phyloP scores from a whole-genome alignment of 2,888 invertebrate genomes.

The Lepidocyrtoides sp. region DNA sequence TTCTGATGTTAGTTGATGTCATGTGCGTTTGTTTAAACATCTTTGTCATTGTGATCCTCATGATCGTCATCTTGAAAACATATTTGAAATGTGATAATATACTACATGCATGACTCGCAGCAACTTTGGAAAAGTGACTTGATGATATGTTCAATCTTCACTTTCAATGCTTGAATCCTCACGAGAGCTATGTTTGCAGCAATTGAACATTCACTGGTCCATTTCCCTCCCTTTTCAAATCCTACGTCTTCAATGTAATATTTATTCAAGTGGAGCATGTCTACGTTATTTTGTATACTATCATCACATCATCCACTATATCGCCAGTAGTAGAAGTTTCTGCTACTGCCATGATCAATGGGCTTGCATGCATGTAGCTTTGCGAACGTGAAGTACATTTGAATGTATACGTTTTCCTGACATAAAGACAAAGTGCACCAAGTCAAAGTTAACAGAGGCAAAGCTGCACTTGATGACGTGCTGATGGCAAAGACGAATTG shows the following conservation, averaged over 20 bases:
- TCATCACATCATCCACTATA: conserved; percentile 14
- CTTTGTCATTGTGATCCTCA: conserved; percentile 33
- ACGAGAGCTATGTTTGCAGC: conserved; percentile 46
- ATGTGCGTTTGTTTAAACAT: conserved; percentile 31
- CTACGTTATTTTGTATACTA: conserved; percentile 16
- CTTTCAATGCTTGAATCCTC: conserved; percentile 53
- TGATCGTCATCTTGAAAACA: neutral
- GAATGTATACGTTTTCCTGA: conserved; percentile 31
- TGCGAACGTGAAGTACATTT: conserved; percentile 45
- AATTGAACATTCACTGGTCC: conserved; percentile 57
- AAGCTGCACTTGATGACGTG: conserved; percentile 74
- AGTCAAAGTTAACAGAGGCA: conserved; percentile 53
- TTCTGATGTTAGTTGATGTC: conserved; percentile 22
- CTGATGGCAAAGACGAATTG: conserved; percentile 77
- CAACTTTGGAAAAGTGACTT: conserved; percentile 33
- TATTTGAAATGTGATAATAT: conserved; percentile 23
- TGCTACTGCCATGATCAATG: conserved; percentile 28
- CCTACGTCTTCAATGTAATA: conserved; percentile 15
- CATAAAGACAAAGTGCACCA: conserved; percentile 47
- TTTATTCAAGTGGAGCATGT: conserved; percentile 38
- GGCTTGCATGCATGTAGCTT: neutral
- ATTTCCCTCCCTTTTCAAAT: conserved; percentile 67
- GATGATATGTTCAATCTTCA: conserved; percentile 68
- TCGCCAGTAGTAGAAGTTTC: neutral
- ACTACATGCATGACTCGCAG: neutral